phyloP scores from a whole-genome alignment of 2,113 vertebrate genomes.

The Tenrec ecaudatus region DNA sequence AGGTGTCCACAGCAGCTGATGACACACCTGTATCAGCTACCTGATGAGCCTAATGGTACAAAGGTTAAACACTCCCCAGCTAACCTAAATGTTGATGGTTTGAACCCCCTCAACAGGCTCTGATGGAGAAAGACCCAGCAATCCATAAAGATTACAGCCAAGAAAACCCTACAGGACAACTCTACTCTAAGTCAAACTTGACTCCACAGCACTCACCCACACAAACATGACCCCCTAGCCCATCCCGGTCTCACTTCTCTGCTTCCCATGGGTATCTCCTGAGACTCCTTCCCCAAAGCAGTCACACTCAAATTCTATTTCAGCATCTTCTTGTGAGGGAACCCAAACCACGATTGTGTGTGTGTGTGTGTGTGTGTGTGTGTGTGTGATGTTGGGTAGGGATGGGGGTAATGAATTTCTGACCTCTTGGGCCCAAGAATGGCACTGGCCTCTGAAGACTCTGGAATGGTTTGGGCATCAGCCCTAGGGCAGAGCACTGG shows the following conservation, averaged over 20 bases:
- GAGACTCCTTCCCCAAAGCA: background rate
- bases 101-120: background rate
- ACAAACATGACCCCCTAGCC: background rate
- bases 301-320: background rate
- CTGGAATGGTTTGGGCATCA: background rate
- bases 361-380: background rate
- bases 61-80: background rate
- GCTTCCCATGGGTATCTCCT: background rate
- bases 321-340: background rate
- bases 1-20: too few species aligned
- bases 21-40: too few species aligned
- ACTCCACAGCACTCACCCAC: background rate
- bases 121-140: too few species aligned
- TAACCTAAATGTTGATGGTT: background rate
- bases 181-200: background rate
- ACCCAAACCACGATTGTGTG: too few species aligned
- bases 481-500: background rate
- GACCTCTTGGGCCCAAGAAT: background rate
- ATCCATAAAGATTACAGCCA: background rate
- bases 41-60: background rate
- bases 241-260: background rate
- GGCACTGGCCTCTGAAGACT: background rate
- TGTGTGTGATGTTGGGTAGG: accelerated
- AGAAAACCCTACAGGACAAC: background rate
- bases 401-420: too few species aligned